Evolutionary conservation across 2,888 invertebrate species (phyloP), one percentile per base, ranked within the genome.

Genomic region (Ephialtes manifestator): DNA sequence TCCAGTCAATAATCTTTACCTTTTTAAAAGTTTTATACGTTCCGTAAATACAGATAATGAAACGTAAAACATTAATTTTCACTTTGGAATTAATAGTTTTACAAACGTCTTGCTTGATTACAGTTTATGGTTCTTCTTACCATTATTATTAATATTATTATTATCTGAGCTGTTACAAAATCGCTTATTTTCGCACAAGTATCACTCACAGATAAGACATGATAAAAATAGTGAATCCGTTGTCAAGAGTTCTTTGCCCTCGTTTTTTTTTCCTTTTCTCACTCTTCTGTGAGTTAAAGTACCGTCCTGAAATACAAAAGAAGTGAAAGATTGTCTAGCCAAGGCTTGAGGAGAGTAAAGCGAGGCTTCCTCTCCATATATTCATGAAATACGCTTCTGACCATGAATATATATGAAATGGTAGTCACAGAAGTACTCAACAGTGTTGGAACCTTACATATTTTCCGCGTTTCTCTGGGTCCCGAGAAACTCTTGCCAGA

Each of bases 381-480:
- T 81, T 81, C 81, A 81, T 81, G 81, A 81, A 81, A 81, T 81
- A 81, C 81, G 75, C 60, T 81, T 81, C 67, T 81, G 81, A 81
- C 68, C 81, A 81, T 81, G 81, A 81, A 81, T 81, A 81, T 81
- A 81, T 81, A 81, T 81, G 81, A 75, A 81, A 75, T 63, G 74
- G 75, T 51, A 75, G 81, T 70, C 75, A 68, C 68, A 46, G 68
- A 55, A 58, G 75, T 58, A 68, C 53, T 65, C 72, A 11, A 48
- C 58, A 67, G 13, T 24, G 43, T 43, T 46, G 43, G 67, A 74
- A 58, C 46, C 75, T 75, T 68, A 48, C 58, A 60, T 75, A 75
- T 75, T 68, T 81, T 60, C 48, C 58, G 68, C 51, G 53, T 68
- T 68, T 70, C 67, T 68, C 46, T 55, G 74, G 20, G 74, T 1